Percentiles rank a stretch among this genome's conserved stretches.
These are phyloP conservation scores for Hypomecis atomaria DNA, from an alignment of 2,888 invertebrate species.

Conservation along the genomic window DNA sequence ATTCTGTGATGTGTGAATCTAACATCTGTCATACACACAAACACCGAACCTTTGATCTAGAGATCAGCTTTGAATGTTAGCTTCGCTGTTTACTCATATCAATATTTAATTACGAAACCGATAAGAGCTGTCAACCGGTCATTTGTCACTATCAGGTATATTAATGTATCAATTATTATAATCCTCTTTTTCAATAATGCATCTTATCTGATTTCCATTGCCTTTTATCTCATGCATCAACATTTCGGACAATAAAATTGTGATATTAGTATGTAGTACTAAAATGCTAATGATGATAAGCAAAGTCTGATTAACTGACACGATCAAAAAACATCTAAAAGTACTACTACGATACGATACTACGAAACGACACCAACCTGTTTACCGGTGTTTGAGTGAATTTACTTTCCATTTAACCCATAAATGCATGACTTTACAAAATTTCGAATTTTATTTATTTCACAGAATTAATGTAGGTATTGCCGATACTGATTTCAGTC, in stretches of 20 bases:
- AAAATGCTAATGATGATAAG: background rate
- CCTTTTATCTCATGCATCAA: constrained; percentile 15
- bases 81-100: constrained; percentile 4
- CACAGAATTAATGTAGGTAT: too few relatives aligned
- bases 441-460: too few relatives aligned
- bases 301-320: too few relatives aligned
- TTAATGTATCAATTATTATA: constrained; percentile 36
- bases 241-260: constrained; percentile 10
- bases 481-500: too few relatives aligned
- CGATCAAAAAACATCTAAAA: background rate
- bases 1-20: constrained; percentile 39
- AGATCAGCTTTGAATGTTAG: constrained; percentile 34
- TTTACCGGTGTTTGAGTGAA: too few relatives aligned
- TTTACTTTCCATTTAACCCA: too few relatives aligned
- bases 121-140: constrained; percentile 20
- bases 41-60: constrained; percentile 28
- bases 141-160: constrained; percentile 27
- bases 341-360: too few relatives aligned
- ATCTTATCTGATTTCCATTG: constrained; percentile 19
- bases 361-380: too few relatives aligned
- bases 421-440: too few relatives aligned
- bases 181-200: constrained; percentile 25
- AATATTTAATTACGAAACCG: constrained; percentile 5
- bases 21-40: constrained; percentile 29
- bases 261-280: background rate